Evolutionary conservation across 2,113 vertebrate species (phyloP).

Genomic region (Glaucidium brasilianum): DNA sequence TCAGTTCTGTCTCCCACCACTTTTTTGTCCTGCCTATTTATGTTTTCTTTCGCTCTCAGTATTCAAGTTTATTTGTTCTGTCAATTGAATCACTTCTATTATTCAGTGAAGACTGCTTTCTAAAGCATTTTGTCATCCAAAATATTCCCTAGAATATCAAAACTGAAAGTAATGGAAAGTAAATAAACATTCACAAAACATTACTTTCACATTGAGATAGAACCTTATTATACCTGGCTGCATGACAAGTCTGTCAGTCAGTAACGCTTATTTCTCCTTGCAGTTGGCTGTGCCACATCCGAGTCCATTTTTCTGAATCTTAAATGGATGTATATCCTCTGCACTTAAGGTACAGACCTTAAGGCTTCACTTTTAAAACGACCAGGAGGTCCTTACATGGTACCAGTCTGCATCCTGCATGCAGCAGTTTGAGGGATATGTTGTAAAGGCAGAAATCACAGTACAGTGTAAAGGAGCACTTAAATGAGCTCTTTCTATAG

Average conservation of each 20-base stretch:
- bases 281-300: neutral
- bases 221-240: slow-evolving; percentile 39
- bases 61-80: slow-evolving; percentile 47
- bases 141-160: slow-evolving; percentile 15
- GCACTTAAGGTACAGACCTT: neutral
- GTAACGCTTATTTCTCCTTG: neutral
- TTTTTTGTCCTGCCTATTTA: slow-evolving; percentile 46
- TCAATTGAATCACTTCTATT: slow-evolving; percentile 21
- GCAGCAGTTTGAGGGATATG: neutral
- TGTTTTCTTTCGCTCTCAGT: neutral
- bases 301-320: neutral
- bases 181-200: slow-evolving; percentile 40
- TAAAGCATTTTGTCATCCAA: slow-evolving; percentile 26
- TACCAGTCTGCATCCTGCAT: neutral
- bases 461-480: neutral
- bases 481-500: neutral
- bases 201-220: slow-evolving; percentile 27
- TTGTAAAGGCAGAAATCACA: neutral
- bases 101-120: neutral
- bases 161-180: slow-evolving; percentile 29
- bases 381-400: neutral
- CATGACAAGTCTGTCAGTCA: slow-evolving; percentile 33
- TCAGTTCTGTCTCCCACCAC: slow-evolving; percentile 10
- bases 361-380: neutral
- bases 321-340: neutral